Evolutionary conservation across 2,888 invertebrate genomes (phyloP).

Genomic region (Eurois occulta): DNA sequence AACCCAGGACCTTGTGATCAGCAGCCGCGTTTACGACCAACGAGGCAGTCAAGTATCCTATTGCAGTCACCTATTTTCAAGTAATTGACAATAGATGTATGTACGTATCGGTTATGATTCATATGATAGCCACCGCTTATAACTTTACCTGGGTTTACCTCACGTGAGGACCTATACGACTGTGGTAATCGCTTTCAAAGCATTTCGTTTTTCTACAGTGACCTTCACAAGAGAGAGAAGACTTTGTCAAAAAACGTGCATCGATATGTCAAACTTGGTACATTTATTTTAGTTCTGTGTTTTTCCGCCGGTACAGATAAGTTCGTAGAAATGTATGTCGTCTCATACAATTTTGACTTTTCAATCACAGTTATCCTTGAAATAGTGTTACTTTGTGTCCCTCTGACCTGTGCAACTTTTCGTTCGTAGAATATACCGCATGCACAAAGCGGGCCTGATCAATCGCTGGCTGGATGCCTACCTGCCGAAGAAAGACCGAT

Average conservation of each 20-base stretch:
- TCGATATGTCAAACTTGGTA: not conserved
- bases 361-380: not conserved
- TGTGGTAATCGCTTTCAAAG: no score
- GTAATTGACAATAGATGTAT: no score
- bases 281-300: not conserved
- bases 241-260: no score
- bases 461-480: slow-evolving; percentile 95
- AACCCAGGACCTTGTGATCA: not conserved
- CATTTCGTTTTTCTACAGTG: no score
- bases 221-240: no score
- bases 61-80: no score
- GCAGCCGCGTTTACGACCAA: not conserved
- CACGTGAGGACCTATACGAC: no score
- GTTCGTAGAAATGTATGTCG: not conserved
- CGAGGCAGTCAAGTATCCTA: not conserved
- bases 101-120: no score
- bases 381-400: not conserved
- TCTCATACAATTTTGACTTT: not conserved
- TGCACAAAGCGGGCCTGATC: slow-evolving; percentile 96
- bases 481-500: slow-evolving; percentile 94
- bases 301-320: not conserved
- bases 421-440: slow-evolving; percentile 92
- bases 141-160: no score
- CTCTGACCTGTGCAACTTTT: not conserved
- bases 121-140: no score